Conservation (phyloP, 2,888 invertebrate species). For the Phortica okadai region DNA sequence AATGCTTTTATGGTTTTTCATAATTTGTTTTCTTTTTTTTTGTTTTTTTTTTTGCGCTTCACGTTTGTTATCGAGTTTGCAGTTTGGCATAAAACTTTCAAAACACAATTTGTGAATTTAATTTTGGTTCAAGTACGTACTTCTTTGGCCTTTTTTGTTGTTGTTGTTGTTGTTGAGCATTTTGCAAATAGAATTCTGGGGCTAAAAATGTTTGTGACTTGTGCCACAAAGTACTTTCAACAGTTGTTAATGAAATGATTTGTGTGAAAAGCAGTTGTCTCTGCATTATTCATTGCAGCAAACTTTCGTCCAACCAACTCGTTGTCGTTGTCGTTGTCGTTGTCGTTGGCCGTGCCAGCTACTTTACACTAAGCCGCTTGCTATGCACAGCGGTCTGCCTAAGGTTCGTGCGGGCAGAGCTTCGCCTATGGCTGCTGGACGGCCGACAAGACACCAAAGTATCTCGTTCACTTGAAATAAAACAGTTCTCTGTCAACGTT, state of each 20-base stretch:
- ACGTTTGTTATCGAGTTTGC: neutral
- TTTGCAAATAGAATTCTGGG: neutral
- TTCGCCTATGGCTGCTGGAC: too few relatives aligned
- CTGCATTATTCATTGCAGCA: neutral
- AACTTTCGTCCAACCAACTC: neutral
- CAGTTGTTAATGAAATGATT: constrained; percentile 1
- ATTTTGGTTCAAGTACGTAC: neutral
- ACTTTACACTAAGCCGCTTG: neutral
- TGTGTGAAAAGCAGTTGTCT: neutral
- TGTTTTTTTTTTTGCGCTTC: neutral
- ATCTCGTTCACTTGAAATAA: too few relatives aligned
- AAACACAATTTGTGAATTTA: neutral
- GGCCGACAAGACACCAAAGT: too few relatives aligned
- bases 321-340: neutral
- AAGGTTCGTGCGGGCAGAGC: too few relatives aligned
- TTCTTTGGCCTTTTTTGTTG: neutral
- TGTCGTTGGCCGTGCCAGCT: neutral
- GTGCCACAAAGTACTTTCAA: neutral
- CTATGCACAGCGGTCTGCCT: neutral
- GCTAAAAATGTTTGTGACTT: too few relatives aligned
- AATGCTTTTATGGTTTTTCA: too few relatives aligned
- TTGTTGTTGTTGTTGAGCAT: too few relatives aligned
- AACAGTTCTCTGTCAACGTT: neutral
- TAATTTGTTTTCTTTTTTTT: too few relatives aligned
- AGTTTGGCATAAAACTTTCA: neutral